Base-by-base conservation (phyloP, 2,113 vertebrate genomes). In the Acanthisitta chloris region DNA sequence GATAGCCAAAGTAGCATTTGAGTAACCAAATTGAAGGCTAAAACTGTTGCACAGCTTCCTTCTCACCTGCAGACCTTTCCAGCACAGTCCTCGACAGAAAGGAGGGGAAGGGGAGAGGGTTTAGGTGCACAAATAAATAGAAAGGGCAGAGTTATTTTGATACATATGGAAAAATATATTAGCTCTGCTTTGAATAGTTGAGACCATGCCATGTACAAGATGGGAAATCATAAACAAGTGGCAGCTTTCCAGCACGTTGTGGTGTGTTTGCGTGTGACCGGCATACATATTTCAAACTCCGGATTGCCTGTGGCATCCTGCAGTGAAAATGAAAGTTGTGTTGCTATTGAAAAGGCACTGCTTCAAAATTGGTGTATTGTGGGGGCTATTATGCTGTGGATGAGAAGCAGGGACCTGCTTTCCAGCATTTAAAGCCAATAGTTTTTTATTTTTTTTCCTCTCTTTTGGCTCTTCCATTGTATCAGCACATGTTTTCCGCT, bases 241-340 rank as follows among this genome's bases (percentile, higher is more conserved):
- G 96, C 94, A 94, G 90, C 77, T 94, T 92, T 92, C 89, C 96
- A 96, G 81, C 94, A 94, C 92, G 92, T 64, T 97, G 97, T 97
- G 83, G 93, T 19, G 36, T 89, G 94, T 77, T 96, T 94, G 94
- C 67, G 8, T 95, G 97, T 98, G 97, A 97, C 96, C 83, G 78
- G 97, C 96, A 96, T 97, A 96, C 95, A 83, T 95, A 97, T 97
- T 95, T 77, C 94, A 93, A 92, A 91, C 94, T 94, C 94, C 1
- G 17, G 66, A 87, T 87, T 92, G 96, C 94, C 97, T 73, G 89
- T 95, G 97, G 94, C 90, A 71, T 94, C 94, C 97, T 96, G 96
- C 86, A 42, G 96, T 91, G 94, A 97, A 96, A 96, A 94, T 96
- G 91, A 94, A 97, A 97, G 94, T 95, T 95, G 83, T 91, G 85